Conservation (phyloP, 2,113 vertebrate species). For the Pungitius pungitius region DNA sequence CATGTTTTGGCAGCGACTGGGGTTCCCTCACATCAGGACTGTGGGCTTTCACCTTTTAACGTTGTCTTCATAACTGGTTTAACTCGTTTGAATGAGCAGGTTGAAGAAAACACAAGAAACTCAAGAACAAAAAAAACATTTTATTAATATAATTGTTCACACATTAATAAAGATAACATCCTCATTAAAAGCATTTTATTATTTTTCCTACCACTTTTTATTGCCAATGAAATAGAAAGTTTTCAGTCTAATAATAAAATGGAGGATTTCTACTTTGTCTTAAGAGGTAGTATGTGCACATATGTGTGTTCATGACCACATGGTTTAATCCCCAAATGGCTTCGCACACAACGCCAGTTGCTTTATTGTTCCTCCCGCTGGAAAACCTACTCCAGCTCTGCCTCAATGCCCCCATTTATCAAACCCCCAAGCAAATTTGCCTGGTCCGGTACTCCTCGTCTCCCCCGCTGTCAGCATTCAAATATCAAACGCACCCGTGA, state of each 20-base stretch:
- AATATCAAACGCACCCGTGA: conserved; percentile 12
- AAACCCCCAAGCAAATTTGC: conserved; percentile 35
- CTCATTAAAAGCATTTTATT: conserved; percentile 3
- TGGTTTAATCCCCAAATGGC: neutral
- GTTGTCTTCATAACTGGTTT: neutral
- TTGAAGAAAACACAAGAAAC: neutral
- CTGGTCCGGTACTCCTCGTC: neutral
- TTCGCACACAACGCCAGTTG: neutral
- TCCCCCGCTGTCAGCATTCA: conserved; percentile 4
- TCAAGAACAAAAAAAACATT: neutral
- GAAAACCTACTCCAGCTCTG: neutral
- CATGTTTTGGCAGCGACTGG: neutral
- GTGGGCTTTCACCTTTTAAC: neutral
- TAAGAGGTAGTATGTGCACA: conserved; percentile 17
- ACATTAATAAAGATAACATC: no score
- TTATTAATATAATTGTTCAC: neutral
- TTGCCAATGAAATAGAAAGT: neutral
- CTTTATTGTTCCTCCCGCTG: conserved; percentile 2
- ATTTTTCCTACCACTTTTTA: neutral
- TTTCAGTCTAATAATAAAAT: no score
- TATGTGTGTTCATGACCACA: neutral
- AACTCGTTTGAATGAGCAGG: neutral
- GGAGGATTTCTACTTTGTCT: neutral
- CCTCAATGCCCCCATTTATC: neutral
- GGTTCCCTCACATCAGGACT: neutral